Evolutionary conservation across 2,113 vertebrate genomes (phyloP).

Genomic region (Actenoides hombroni): DNA sequence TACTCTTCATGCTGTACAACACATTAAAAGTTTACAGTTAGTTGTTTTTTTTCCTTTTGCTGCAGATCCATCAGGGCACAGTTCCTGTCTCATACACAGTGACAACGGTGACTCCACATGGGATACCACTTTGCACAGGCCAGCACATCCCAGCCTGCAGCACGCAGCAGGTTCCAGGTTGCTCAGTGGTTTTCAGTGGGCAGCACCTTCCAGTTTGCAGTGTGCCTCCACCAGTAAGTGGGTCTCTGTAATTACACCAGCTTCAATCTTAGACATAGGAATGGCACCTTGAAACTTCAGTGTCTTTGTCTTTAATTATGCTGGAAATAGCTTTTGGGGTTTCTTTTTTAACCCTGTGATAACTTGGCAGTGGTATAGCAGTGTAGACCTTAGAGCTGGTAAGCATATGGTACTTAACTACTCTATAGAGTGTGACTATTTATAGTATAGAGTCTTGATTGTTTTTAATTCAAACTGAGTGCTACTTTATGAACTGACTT

Average conservation of each 20-base stretch:
- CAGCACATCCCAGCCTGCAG: constrained; percentile 94
- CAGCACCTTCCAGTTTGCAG: constrained; percentile 97
- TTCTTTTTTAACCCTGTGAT: neutral
- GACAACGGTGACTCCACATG: constrained; percentile 90
- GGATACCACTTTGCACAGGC: constrained; percentile 90
- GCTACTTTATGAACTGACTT: neutral
- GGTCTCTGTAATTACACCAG: neutral
- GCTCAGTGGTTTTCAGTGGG: constrained; percentile 95
- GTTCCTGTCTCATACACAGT: constrained; percentile 95
- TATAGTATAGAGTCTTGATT: neutral
- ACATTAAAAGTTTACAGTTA: neutral
- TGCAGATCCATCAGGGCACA: constrained; percentile 89
- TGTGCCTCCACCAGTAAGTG: constrained; percentile 86
- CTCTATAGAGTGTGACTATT: neutral
- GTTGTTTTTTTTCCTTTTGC: neutral
- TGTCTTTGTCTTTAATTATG: neutral
- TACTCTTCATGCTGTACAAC: neutral
- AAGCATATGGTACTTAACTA: neutral
- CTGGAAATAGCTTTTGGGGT: neutral
- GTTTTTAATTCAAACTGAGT: neutral
- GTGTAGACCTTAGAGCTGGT: neutral
- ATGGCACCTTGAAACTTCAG: neutral
- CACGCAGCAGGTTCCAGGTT: constrained; percentile 90
- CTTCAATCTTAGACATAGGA: neutral
- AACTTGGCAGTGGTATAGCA: neutral